Conservation (phyloP, 2,888 invertebrate genomes). For the Ormyrus rosae region DNA sequence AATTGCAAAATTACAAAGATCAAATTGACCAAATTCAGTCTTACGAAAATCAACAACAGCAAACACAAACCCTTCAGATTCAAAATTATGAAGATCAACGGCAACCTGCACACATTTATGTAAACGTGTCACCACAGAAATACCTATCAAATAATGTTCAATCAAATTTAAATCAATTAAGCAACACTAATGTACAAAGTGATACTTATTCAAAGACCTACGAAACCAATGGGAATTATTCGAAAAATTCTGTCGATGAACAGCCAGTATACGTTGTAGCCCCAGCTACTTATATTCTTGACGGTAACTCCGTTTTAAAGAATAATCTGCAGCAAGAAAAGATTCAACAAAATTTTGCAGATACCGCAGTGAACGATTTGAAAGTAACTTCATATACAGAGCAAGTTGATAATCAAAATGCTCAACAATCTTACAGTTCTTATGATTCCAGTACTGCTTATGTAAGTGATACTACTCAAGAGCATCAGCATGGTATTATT, state of each 20-base stretch:
- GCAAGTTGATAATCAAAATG: slow-evolving; percentile 6
- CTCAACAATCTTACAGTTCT: slow-evolving; percentile 25
- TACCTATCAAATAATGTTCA: slow-evolving; percentile 29
- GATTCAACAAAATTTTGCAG: slow-evolving; percentile 4
- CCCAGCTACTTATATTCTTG: slow-evolving; percentile 51
- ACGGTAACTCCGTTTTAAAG: slow-evolving; percentile 33
- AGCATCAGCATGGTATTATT: slow-evolving; percentile 52
- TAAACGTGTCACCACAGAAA: neutral
- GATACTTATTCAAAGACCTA: slow-evolving; percentile 16
- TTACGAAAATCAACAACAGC: too few relatives aligned
- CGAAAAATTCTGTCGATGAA: slow-evolving; percentile 5
- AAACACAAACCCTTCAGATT: too few relatives aligned
- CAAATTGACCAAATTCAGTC: neutral
- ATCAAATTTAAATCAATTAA: slow-evolving; percentile 33
- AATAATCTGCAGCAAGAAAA: slow-evolving; percentile 39
- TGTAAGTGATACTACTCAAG: slow-evolving; percentile 37
- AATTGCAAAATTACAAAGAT: neutral
- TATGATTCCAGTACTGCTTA: slow-evolving; percentile 14
- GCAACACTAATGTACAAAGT: neutral
- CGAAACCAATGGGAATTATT: slow-evolving; percentile 12
- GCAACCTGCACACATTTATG: neutral
- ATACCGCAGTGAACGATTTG: neutral
- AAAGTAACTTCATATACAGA: slow-evolving; percentile 7
- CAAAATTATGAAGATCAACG: slow-evolving; percentile 60
- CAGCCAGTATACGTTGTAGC: slow-evolving; percentile 52